Percentiles rank a stretch among this genome's conserved stretches.
These are phyloP conservation scores for Geophilus truncorum DNA, from an alignment of 2,888 invertebrate species.

Conservation along the genomic window DNA sequence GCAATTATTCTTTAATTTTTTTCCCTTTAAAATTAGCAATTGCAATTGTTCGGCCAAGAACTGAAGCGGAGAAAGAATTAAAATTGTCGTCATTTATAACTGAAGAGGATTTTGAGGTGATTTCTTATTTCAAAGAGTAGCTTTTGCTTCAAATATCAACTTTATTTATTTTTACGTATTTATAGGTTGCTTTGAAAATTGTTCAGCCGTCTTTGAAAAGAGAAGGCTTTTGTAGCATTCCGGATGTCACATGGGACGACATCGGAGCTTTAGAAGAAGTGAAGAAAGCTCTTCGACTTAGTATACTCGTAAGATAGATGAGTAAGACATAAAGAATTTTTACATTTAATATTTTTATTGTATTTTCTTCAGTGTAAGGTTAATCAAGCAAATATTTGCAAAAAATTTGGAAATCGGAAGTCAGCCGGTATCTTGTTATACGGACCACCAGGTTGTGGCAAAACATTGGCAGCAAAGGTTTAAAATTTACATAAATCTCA, in stretches of 20 bases:
- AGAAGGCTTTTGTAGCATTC: constrained; percentile 96
- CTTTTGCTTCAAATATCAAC: no score
- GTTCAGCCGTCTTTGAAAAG: constrained; percentile 91
- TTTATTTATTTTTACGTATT: background rate
- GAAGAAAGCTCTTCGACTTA: constrained; percentile 80
- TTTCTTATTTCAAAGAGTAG: no score
- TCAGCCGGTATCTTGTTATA: constrained; percentile 89
- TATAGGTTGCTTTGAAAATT: constrained; percentile 63
- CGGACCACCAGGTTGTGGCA: constrained; percentile 84
- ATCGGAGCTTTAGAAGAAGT: constrained; percentile 86
- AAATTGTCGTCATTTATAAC: no score
- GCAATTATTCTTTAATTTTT: no score
- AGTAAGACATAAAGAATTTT: background rate
- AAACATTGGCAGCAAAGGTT: constrained; percentile 90
- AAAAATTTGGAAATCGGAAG: constrained; percentile 67
- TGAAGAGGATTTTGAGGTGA: no score
- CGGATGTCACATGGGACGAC: constrained; percentile 95
- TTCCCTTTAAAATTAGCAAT: no score
- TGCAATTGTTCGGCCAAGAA: no score
- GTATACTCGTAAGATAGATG: constrained; percentile 64
- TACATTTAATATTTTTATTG: background rate
- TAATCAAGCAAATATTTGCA: constrained; percentile 71
- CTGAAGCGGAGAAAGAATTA: no score
- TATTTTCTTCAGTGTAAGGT: no score
- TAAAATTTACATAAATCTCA: no score